phyloP scores from a whole-genome alignment of 2,888 invertebrate species.

The Agrotis exclamationis region DNA sequence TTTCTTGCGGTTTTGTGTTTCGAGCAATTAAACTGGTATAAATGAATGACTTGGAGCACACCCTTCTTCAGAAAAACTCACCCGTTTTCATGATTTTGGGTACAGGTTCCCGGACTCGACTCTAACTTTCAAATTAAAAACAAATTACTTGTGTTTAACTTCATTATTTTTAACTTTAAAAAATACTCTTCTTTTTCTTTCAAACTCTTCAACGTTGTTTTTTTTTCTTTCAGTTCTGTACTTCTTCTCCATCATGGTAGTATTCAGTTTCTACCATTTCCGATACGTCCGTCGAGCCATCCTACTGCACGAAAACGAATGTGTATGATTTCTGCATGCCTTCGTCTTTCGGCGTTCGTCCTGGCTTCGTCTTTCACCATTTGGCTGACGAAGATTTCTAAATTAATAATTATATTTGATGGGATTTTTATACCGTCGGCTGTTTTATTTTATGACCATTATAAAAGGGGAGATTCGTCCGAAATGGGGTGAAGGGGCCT shows the following conservation, averaged over 20 bases:
- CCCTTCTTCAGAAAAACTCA: no score
- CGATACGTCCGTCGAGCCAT: conserved; percentile 88
- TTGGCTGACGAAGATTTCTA: conserved; percentile 30
- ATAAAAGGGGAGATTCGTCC: conserved; percentile 42
- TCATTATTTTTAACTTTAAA: no score
- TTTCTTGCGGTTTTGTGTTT: no score
- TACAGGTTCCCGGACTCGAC: no score
- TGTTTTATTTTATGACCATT: conserved; percentile 56
- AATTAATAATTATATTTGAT: conserved; percentile 61
- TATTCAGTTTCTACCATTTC: conserved; percentile 88
- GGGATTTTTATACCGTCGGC: conserved; percentile 50
- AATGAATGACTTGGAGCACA: no score
- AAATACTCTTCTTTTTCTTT: no score
- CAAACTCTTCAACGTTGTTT: no score
- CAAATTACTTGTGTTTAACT: no score
- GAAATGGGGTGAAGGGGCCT: conserved; percentile 12
- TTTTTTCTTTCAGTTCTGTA: conserved; percentile 85
- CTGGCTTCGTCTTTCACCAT: neutral
- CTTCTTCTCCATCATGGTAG: conserved; percentile 86
- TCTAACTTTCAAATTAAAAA: no score
- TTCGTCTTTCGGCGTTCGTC: conserved; percentile 26
- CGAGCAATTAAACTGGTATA: no score
- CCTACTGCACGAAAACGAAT: conserved; percentile 85
- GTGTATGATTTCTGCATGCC: conserved; percentile 67
- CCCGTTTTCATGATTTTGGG: no score